These are phyloP conservation scores for Stichopus horrens DNA, from an alignment of 53 echinoderm and acorn worm species.

Conservation along the genomic window DNA sequence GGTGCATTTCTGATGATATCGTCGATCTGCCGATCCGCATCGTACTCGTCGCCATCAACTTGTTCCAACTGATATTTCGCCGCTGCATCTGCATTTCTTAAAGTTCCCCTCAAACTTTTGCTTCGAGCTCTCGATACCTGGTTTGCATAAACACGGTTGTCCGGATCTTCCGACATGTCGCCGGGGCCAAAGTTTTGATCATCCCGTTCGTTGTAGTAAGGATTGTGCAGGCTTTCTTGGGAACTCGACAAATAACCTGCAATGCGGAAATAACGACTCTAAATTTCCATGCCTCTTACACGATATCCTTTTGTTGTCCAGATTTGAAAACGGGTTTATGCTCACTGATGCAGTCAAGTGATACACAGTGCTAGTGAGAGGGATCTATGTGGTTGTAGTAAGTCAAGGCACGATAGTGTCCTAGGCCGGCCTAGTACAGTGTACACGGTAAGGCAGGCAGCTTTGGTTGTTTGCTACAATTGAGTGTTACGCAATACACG, in stretches of 20 bases:
- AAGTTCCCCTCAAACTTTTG: background rate
- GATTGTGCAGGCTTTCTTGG: background rate
- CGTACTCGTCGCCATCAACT: background rate
- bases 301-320: no score
- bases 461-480: no score
- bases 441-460: no score
- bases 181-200: background rate
- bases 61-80: conserved; percentile 25
- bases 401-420: no score
- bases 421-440: no score
- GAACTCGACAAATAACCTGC: conserved; percentile 5
- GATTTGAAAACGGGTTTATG: no score
- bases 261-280: background rate
- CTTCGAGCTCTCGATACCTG: background rate
- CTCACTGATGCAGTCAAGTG: no score
- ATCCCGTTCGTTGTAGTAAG: background rate
- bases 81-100: background rate
- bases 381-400: no score
- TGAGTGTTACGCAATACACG: no score
- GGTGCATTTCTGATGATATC: conserved; percentile 37
- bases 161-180: conserved; percentile 13
- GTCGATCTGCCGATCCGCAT: conserved; percentile 29
- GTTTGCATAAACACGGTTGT: background rate
- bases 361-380: no score
- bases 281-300: no score